These are phyloP conservation scores for Drosophila triauraria DNA, from an alignment of 1,140 invertebrate species.

Conservation along the genomic window DNA sequence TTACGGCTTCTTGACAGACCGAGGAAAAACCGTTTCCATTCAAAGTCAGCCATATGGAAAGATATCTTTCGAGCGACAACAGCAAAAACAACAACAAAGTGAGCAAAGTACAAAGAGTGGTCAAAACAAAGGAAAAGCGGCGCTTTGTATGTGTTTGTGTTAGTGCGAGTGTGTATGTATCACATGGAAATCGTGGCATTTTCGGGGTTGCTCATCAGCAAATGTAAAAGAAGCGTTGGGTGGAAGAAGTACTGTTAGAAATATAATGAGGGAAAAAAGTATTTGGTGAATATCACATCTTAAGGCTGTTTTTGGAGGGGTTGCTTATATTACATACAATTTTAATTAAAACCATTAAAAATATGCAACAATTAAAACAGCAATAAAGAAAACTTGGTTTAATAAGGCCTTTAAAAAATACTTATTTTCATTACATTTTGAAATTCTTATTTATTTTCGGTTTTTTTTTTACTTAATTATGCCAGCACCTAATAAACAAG, in stretches of 20 bases:
- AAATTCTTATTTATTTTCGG: too few relatives aligned
- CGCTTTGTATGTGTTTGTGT: slow-evolving; percentile 20
- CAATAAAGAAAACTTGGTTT: neutral
- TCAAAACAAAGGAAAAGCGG: slow-evolving; percentile 61
- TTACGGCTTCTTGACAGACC: slow-evolving; percentile 64
- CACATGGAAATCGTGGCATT: slow-evolving; percentile 25
- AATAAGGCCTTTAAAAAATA: too few relatives aligned
- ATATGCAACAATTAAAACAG: too few relatives aligned
- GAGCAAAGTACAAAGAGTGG: slow-evolving; percentile 41
- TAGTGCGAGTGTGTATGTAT: slow-evolving; percentile 38
- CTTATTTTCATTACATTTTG: neutral
- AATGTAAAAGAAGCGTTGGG: slow-evolving; percentile 10
- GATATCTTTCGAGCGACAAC: slow-evolving; percentile 62
- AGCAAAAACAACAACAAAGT: slow-evolving; percentile 42
- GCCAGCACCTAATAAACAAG: too few relatives aligned
- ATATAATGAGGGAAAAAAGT: neutral
- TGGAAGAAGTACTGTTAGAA: slow-evolving; percentile 1
- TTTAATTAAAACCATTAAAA: neutral
- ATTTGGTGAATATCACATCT: neutral
- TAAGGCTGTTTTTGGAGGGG: neutral
- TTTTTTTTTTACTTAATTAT: neutral
- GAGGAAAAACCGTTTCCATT: slow-evolving; percentile 58
- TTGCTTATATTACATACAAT: too few relatives aligned
- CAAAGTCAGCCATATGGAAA: slow-evolving; percentile 79
- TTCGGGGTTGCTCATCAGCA: slow-evolving; percentile 25